These are phyloP conservation scores for Meriones psammophilus DNA, from an alignment of 2,797 vertebrate species.

Conservation along the genomic window DNA sequence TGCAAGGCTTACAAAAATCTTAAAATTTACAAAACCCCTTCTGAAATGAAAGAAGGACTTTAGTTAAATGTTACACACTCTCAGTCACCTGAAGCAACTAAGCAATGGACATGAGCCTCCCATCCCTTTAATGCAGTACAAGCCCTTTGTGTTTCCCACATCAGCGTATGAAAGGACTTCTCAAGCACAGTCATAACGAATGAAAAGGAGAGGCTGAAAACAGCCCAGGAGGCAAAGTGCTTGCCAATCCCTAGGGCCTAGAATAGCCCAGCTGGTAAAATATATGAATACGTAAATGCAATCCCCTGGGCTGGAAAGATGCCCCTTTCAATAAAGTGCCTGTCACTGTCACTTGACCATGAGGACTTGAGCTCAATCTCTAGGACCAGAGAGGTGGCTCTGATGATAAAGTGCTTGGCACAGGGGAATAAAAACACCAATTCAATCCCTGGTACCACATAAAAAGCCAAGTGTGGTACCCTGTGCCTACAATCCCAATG, in stretches of 20 bases:
- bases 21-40: background rate
- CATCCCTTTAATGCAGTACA: background rate
- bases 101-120: background rate
- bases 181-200: background rate
- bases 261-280: background rate
- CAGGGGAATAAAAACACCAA: background rate
- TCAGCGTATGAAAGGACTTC: background rate
- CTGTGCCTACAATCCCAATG: background rate
- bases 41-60: background rate
- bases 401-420: background rate
- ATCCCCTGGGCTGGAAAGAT: background rate
- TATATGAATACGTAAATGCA: background rate
- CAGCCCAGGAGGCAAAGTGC: background rate
- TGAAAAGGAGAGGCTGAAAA: background rate
- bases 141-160: background rate
- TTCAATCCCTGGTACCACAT: background rate
- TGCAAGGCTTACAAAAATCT: background rate
- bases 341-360: too few relatives aligned
- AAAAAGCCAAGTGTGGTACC: background rate
- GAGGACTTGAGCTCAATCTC: background rate
- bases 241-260: background rate
- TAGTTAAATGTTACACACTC: background rate
- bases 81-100: background rate
- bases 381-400: background rate
- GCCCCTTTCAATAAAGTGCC: background rate